Conservation (phyloP, 2,888 invertebrate genomes). For the Helicoverpa assulta region DNA sequence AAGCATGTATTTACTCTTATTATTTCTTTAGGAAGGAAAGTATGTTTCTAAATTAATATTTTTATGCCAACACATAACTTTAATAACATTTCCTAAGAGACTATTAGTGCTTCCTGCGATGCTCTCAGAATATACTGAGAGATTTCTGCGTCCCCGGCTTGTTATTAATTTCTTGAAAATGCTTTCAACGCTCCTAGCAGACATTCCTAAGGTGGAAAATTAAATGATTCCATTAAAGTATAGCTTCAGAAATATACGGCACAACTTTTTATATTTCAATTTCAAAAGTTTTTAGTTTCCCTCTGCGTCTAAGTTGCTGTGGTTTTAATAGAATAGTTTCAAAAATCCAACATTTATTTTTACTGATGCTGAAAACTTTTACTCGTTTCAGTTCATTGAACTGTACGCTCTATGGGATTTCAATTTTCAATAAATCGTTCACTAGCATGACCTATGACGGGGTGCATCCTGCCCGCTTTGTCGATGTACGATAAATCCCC, state of each 20-base stretch:
- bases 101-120: slow-evolving; percentile 10
- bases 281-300: background rate
- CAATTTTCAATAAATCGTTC: slow-evolving; percentile 59
- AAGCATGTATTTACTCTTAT: too few species aligned
- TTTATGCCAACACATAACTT: slow-evolving; percentile 4
- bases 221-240: slow-evolving; percentile 12
- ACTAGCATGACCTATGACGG: slow-evolving; percentile 22
- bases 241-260: slow-evolving; percentile 6
- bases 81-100: background rate
- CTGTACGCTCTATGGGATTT: slow-evolving; percentile 24
- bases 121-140: slow-evolving; percentile 24
- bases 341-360: too few species aligned
- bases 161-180: slow-evolving; percentile 36
- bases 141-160: slow-evolving; percentile 8
- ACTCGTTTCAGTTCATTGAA: slow-evolving; percentile 2
- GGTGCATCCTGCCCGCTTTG: slow-evolving; percentile 31
- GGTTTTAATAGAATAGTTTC: too few species aligned
- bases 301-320: background rate
- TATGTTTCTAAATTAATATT: slow-evolving; percentile 2
- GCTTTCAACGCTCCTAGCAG: slow-evolving; percentile 5
- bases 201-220: slow-evolving; percentile 17
- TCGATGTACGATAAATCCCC: slow-evolving; percentile 23
- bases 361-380: too few species aligned
- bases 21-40: too few species aligned
- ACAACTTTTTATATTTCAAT: background rate